A percentile compares a stretch with the other conserved stretches of the same genome.
phyloP scores from a whole-genome alignment of 2,113 vertebrate species.

The Athene cunicularia region DNA sequence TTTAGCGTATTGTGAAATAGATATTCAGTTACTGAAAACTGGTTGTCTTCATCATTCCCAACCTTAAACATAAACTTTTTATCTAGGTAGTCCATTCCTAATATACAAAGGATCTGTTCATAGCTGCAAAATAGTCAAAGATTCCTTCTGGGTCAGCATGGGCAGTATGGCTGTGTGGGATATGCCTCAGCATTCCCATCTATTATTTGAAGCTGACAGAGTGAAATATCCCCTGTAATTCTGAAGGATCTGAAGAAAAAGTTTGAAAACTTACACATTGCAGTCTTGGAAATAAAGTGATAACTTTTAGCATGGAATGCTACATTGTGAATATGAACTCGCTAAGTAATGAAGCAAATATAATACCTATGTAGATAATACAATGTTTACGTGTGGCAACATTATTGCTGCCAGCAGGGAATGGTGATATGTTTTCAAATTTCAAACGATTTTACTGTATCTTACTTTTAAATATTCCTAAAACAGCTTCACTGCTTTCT shows the following conservation, averaged over 20 bases:
- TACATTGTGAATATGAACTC: not conserved
- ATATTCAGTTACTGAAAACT: not conserved
- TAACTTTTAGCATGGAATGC: not conserved
- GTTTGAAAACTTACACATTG: not conserved
- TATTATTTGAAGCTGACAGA: not conserved
- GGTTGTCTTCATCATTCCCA: not conserved
- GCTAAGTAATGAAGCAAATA: not conserved
- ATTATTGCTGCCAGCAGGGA: not conserved
- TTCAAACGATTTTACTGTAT: not conserved
- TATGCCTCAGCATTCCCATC: not conserved
- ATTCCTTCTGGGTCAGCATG: not conserved
- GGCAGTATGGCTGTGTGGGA: not conserved
- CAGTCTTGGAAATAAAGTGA: not conserved
- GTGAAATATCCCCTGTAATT: not conserved
- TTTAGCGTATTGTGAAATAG: not conserved
- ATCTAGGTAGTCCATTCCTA: not conserved
- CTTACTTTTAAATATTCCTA: not conserved
- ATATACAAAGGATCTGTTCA: not conserved
- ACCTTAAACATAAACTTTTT: not conserved
- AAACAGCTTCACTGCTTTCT: not conserved
- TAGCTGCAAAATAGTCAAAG: not conserved
- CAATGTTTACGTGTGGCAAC: not conserved
- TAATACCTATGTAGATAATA: not conserved
- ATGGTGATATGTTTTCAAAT: not conserved
- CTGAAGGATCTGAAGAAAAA: not conserved